These are phyloP conservation scores for Bemisia tabaci DNA, from an alignment of 1,140 invertebrate genomes.

Conservation along the genomic window DNA sequence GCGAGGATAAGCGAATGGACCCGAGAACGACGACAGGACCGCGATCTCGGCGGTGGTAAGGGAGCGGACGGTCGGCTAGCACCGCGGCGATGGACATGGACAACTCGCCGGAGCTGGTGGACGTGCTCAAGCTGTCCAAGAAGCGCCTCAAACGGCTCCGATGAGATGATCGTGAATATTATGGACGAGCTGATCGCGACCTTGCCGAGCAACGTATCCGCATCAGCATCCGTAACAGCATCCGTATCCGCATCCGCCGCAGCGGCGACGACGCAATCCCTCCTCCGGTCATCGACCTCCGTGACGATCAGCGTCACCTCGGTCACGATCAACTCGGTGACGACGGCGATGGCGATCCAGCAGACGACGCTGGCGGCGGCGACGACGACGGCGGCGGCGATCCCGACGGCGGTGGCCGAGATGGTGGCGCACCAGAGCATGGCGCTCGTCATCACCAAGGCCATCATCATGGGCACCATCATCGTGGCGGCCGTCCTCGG, in stretches of 20 bases:
- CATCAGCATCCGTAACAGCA: neutral
- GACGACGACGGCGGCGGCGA: neutral
- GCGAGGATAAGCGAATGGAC: too few relatives aligned
- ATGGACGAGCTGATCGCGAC: too few relatives aligned
- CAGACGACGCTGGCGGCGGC: neutral
- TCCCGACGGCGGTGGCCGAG: neutral
- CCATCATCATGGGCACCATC: conserved; percentile 62
- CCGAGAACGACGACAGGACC: too few relatives aligned
- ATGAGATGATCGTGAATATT: neutral
- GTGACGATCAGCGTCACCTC: neutral
- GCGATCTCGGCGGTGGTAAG: too few relatives aligned
- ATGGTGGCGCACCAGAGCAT: neutral
- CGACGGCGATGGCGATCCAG: neutral
- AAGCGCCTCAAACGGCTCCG: neutral
- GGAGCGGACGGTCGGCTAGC: too few relatives aligned
- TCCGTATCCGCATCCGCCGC: neutral
- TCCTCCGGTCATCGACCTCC: neutral
- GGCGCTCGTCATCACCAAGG: conserved; percentile 41
- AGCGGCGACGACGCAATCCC: neutral
- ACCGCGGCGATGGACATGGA: neutral
- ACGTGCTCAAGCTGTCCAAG: neutral
- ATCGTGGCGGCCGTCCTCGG: conserved; percentile 76
- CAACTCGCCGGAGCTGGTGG: neutral
- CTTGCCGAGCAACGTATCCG: neutral
- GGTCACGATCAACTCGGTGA: neutral